Base-by-base conservation (phyloP, 2,888 invertebrate species). In the Latheticus oryzae region DNA sequence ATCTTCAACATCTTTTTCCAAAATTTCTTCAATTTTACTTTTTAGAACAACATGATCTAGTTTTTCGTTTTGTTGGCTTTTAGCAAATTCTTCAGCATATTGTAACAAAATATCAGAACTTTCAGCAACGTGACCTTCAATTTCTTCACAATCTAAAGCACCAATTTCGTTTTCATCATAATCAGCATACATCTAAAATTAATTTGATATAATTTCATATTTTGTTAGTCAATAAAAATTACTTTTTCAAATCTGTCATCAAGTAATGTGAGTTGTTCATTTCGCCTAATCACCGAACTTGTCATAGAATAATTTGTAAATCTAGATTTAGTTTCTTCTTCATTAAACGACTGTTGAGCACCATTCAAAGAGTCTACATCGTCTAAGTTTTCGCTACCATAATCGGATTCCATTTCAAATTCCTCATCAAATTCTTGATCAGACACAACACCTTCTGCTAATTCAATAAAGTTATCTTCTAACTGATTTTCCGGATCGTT, bases 241-340 rank as follows among this genome's bases (percentile, higher is more conserved):
- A 91, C 90, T 81, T 89, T 87, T 79, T 97, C 97, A 81, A 97
- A 97, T 65, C 89, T 83, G 67, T 92, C 88, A 79, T 97, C 97
- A 0, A 97, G 79, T 8, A 93, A 75, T 0, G 88, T 83, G 0
- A 97, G 81, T 4, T 93, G 91, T 45, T 93, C 86, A 78, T 93
- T 95, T 47, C 97, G 84, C 8, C 85, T 81, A 13, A 97, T 91
- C 1, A 95, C 91, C 64, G 95, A 95, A 16, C 95, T 95, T 0
- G 91, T 89, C 89, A 97, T 90, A 0, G 96, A 96, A 78, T 96
- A 97, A 68, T 92, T 90, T 0, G 97, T 95, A 78, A 96, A 96
- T 4, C 90, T 83, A 0, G 95, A 92, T 74, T 89, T 92, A 0
- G 90, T 90, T 76, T 95, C 94, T 66, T 90, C 90, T 32, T 87